Percentiles rank a stretch among this genome's conserved stretches.
phyloP scores from a whole-genome alignment of 2,113 vertebrate genomes.

The Nyctibius bracteatus region DNA sequence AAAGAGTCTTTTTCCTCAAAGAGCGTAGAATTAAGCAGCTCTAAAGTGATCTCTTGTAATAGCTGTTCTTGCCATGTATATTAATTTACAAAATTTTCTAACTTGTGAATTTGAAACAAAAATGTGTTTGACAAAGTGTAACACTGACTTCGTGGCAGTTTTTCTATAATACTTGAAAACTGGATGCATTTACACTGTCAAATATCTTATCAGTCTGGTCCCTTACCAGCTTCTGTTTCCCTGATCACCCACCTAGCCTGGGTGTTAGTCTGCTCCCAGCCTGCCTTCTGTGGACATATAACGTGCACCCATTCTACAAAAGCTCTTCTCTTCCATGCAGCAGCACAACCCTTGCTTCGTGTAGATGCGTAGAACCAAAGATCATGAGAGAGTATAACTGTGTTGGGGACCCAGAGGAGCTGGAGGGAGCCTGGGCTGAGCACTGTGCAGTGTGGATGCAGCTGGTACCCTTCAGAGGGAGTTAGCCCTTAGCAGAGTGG shows the following conservation, averaged over 20 bases:
- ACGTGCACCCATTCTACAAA: neutral
- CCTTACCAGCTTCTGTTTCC: neutral
- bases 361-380: neutral
- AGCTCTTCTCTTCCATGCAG: neutral
- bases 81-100: neutral
- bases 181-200: neutral
- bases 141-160: neutral
- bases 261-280: neutral
- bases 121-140: neutral
- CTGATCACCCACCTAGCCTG: neutral
- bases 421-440: neutral
- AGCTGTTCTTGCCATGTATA: neutral
- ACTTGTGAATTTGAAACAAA: neutral
- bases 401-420: neutral
- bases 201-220: neutral
- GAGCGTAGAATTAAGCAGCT: neutral
- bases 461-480: neutral
- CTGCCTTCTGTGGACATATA: neutral
- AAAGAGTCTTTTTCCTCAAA: neutral
- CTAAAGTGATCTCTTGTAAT: neutral
- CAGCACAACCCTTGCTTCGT: neutral
- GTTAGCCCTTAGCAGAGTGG: neutral
- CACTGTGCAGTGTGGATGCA: fast-evolving
- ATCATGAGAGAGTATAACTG: neutral
- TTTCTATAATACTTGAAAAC: neutral